These are phyloP conservation scores for Dryobotodes eremita DNA, from an alignment of 2,888 invertebrate genomes.

Conservation along the genomic window DNA sequence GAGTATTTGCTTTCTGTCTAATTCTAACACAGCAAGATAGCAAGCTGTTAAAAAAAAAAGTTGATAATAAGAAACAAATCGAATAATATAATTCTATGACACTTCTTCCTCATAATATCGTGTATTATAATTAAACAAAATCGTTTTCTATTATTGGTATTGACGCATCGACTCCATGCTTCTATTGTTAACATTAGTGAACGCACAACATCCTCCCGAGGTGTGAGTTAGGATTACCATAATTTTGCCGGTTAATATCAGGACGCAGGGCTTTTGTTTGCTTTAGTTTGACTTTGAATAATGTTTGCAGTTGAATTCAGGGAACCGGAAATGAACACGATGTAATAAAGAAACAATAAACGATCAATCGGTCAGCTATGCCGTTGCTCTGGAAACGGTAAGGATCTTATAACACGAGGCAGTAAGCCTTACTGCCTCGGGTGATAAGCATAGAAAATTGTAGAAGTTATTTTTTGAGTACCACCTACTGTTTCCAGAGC, in stretches of 20 bases:
- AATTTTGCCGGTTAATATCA: conserved; percentile 5
- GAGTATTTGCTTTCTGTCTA: background rate
- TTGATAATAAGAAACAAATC: background rate
- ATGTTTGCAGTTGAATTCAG: background rate
- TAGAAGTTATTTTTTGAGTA: no score
- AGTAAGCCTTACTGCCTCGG: no score
- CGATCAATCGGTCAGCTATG: no score
- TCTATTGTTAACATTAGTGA: conserved; percentile 65
- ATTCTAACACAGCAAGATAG: no score
- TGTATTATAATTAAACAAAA: conserved; percentile 37
- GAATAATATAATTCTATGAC: background rate
- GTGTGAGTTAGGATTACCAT: conserved; percentile 56
- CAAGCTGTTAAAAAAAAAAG: no score
- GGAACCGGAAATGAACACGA: background rate
- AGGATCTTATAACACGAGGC: no score
- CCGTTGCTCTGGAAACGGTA: background rate
- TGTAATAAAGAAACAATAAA: background rate
- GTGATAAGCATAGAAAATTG: no score
- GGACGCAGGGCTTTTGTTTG: conserved; percentile 30
- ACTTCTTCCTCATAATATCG: background rate
- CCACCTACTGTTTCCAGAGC: no score
- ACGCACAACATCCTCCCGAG: conserved; percentile 53
- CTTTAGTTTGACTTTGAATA: conserved; percentile 8
- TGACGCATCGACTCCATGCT: conserved; percentile 52
- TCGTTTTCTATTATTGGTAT: conserved; percentile 47